A percentile compares a stretch with the other conserved stretches of the same genome.
These are phyloP conservation scores for Eurystomus glaucurus DNA, from an alignment of 2,797 vertebrate species.

Conservation along the genomic window DNA sequence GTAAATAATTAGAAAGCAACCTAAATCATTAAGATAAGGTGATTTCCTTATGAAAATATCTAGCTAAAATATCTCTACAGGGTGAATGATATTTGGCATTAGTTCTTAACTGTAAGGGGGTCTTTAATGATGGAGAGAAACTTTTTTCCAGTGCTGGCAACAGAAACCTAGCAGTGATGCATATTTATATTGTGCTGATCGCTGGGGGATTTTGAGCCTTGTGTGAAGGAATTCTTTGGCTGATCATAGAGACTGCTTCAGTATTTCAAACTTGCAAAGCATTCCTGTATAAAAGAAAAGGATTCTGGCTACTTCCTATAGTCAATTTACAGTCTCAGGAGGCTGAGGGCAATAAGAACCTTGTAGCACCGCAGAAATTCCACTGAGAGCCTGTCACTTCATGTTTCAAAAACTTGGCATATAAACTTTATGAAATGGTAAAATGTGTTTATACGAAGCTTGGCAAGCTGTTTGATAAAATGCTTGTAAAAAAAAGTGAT, in stretches of 20 bases:
- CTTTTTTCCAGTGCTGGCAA: background rate
- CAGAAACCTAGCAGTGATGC: background rate
- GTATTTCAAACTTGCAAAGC: background rate
- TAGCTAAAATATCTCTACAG: background rate
- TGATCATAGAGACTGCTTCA: background rate
- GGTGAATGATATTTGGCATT: background rate
- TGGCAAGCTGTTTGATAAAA: constrained; percentile 38
- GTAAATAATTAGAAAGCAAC: background rate
- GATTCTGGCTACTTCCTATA: background rate
- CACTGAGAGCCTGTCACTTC: constrained; percentile 25
- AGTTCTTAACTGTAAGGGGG: background rate
- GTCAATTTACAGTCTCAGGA: background rate
- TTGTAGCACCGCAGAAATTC: constrained; percentile 34
- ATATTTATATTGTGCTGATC: constrained; percentile 16
- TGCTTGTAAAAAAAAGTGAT: constrained; percentile 27
- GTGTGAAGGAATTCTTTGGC: background rate
- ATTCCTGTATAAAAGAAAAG: background rate
- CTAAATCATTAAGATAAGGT: background rate
- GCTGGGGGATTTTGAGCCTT: background rate
- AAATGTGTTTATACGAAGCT: constrained; percentile 60
- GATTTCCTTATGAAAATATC: background rate
- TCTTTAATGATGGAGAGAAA: background rate
- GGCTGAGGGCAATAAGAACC: background rate
- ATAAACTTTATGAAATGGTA: constrained; percentile 60
- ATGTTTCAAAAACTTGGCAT: constrained; percentile 40